phyloP scores from a whole-genome alignment of 2,113 vertebrate genomes.

The Nansenia antarctica region DNA sequence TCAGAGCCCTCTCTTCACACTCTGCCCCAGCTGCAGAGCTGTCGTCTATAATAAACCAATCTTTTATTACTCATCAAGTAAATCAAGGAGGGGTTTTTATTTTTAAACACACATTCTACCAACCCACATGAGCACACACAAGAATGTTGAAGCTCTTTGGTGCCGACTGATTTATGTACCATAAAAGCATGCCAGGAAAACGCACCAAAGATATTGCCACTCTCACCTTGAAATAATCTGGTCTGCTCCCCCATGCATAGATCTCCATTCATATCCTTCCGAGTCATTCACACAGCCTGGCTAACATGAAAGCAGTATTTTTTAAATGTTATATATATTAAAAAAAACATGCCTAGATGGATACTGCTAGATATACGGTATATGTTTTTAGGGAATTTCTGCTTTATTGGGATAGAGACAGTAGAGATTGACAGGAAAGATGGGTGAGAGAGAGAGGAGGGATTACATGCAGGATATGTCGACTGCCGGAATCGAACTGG shows the following conservation, averaged over 20 bases:
- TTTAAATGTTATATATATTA: too few species aligned
- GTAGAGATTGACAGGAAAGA: too few species aligned
- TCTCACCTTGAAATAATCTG: background rate
- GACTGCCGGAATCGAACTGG: too few species aligned
- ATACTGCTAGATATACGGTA: too few species aligned
- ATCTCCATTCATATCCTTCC: background rate
- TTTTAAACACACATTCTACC: constrained; percentile 22
- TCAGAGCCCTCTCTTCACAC: background rate
- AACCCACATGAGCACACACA: background rate
- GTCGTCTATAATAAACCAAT: background rate
- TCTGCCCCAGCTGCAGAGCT: background rate
- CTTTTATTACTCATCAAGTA: background rate
- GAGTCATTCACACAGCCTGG: background rate
- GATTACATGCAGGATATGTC: too few species aligned
- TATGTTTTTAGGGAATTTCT: too few species aligned
- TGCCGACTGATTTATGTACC: constrained; percentile 35
- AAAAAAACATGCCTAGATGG: too few species aligned
- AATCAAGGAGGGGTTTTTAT: constrained; percentile 19
- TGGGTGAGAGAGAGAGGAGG: too few species aligned
- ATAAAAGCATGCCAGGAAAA: background rate
- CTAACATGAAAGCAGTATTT: too few species aligned
- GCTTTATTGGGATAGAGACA: too few species aligned
- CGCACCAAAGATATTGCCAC: background rate
- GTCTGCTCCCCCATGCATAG: background rate
- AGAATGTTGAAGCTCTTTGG: constrained; percentile 22